Base-by-base conservation (phyloP, 2,888 invertebrate genomes). In the Argynnis bischoffii region DNA sequence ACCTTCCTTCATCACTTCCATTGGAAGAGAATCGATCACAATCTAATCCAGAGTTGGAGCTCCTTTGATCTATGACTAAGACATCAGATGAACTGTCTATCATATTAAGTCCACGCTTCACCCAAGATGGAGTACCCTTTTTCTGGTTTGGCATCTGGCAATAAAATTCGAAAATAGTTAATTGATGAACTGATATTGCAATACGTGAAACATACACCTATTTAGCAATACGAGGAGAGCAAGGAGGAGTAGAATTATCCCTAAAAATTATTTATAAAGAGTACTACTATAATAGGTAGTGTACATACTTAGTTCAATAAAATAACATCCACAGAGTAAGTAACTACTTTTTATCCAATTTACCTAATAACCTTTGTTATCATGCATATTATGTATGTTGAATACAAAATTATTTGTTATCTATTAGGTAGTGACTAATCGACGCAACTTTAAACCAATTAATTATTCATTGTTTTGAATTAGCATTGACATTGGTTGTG, bases 31-130 rank as follows among this genome's bases (percentile, higher is more conserved):
- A 89, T 75, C 88, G 81, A 71, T 92, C 92, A 72, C 87, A 91
- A 48, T 92, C 92, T 53, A 89, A 79, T 8, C 90, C 91, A 3
- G 92, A 89, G 72, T 89, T 86, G 6, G 90, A 88, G 76, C 92
- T 91, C 81, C 87, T 85, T 84, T 94, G 94, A 81, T 94, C 94
- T 70, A 94, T 93, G 72, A 94, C 91, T 75, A 94, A 81, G 57
- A 94, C 93, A 85, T 94, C 89, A n/a, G 92, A 83, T 31, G 90
- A 81, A 71, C 87, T 92, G 66, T 93, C 91, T 71, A 92, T 90
- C 88, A 91, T 93, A 76, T 92, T 93, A 51, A 93, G 82, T n/a
- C 94, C 93, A 59, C 94, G 86, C 72, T 94, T 94, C 47, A 94
- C 92, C 94, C 94, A 94, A 1, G 93, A 91, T 3, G 94, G 94